These are phyloP conservation scores for Trachelus stipa DNA, from an alignment of 2,888 invertebrate species.

Conservation along the genomic window DNA sequence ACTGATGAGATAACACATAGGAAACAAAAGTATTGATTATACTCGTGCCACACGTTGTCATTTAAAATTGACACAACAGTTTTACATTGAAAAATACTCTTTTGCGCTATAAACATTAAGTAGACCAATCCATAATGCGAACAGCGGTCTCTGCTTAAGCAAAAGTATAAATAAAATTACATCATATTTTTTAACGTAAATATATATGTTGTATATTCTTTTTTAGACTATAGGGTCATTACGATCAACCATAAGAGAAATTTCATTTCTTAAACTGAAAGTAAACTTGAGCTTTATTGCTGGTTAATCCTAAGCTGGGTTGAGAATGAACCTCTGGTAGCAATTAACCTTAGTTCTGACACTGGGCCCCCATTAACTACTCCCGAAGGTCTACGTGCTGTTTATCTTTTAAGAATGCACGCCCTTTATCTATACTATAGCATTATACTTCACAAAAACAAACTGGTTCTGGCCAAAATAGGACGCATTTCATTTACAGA, in stretches of 20 bases:
- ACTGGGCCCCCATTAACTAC: slow-evolving; percentile 10
- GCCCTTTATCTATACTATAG: background rate
- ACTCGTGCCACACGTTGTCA: background rate
- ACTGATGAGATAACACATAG: background rate
- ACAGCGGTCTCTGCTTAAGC: too few species aligned
- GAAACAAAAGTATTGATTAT: background rate
- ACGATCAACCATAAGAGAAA: background rate
- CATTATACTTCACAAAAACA: background rate
- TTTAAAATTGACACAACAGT: background rate
- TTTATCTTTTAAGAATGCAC: background rate
- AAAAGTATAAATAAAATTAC: too few species aligned
- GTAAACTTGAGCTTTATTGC: slow-evolving; percentile 6
- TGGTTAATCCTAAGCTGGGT: slow-evolving; percentile 1
- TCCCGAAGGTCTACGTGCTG: background rate
- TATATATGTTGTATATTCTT: background rate
- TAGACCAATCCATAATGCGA: too few species aligned
- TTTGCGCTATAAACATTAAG: too few species aligned
- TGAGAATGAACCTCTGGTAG: background rate
- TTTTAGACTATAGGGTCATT: background rate
- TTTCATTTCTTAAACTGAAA: background rate
- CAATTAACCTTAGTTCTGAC: slow-evolving; percentile 19
- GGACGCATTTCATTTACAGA: background rate
- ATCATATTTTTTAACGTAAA: too few species aligned
- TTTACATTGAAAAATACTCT: background rate
- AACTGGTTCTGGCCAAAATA: background rate